Base-by-base conservation (phyloP, 35 echinoderm and acorn worm genomes). In the Patiria miniata region DNA sequence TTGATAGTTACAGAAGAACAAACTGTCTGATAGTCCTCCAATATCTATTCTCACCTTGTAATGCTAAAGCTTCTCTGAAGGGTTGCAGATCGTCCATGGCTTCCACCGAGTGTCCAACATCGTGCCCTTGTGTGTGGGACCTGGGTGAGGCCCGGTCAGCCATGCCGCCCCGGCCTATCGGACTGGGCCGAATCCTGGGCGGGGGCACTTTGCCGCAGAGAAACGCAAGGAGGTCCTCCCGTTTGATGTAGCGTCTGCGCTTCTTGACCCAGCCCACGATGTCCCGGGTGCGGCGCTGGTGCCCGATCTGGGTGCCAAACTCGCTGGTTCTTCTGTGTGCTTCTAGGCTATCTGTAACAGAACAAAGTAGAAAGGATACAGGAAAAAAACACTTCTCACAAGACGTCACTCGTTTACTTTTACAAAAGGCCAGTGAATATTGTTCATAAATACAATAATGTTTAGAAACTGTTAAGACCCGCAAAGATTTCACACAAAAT, bases 241-340 rank as follows among this genome's bases (percentile, higher is more conserved):
- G 83, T 9, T 87, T 81, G 52, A 99, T 99, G 86, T 88, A 85
- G 34, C 96, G 77, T 79, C 96, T 94, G 7, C 92, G 83, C 53
- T 99, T 99, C 82, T 92, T 99, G 61, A 82, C 96, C 96, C 96
- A 99, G 15, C 86, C 86, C 34, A 90, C 96, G 7, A 99, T 86
- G 61, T 99, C 96, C 83, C 87, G 80, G 2, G 96, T 99, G 10
- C 93, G 83, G 44, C 93, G 87, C 79, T 99, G 96, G 56, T 99
- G 86, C 1, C 96, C 96, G 54, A 91, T 91, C 42, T 92, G 90
- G 26, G 94, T 88, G 26, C 92, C 96, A 34, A 99, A 79, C 44
- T 99, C 96, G 86, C 91, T 80, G 33, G 92, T 91, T 37, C 93
- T 60, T 87, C 87, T 86, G 52, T 99, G 93, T 78, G 86, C 83